phyloP scores from a whole-genome alignment of 2,888 invertebrate genomes.

The Microdon myrmicae region DNA sequence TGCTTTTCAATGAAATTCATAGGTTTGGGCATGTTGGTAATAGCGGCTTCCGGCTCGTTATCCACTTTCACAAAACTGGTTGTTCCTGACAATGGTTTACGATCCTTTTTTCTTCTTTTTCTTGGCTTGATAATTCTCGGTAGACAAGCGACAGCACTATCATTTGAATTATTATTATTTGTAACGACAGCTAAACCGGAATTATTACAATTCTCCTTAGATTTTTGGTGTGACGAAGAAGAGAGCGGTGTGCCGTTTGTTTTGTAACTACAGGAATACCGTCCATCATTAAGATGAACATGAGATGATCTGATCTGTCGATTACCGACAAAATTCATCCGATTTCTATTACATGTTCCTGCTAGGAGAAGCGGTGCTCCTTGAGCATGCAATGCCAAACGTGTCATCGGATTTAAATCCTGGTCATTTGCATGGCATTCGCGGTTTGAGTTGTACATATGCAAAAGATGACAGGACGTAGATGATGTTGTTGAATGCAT shows the following conservation, averaged over 20 bases:
- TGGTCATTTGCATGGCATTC: slow-evolving; percentile 50
- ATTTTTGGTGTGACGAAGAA: slow-evolving; percentile 25
- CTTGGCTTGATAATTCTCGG: slow-evolving; percentile 90
- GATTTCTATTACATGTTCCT: slow-evolving; percentile 35
- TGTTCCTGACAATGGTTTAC: slow-evolving; percentile 71
- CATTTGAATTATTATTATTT: slow-evolving; percentile 44
- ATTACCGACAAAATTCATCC: slow-evolving; percentile 22
- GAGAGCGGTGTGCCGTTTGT: slow-evolving; percentile 22
- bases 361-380: slow-evolving; percentile 82
- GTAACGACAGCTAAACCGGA: slow-evolving; percentile 56
- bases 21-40: slow-evolving; percentile 18
- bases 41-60: slow-evolving; percentile 35
- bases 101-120: slow-evolving; percentile 89
- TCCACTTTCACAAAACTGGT: slow-evolving; percentile 29
- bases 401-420: slow-evolving; percentile 69
- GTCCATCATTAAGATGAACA: slow-evolving; percentile 24
- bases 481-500: slow-evolving; percentile 9
- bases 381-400: slow-evolving; percentile 84
- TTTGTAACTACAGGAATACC: slow-evolving; percentile 27
- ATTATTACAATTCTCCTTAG: slow-evolving; percentile 34
- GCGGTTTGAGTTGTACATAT: slow-evolving; percentile 26
- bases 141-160: slow-evolving; percentile 74
- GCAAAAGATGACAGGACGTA: slow-evolving; percentile 30
- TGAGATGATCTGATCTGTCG: slow-evolving; percentile 32
- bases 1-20: slow-evolving; percentile 20